Evolutionary conservation across 2,888 invertebrate genomes (phyloP).

Genomic region (Halocaridina rubra): DNA sequence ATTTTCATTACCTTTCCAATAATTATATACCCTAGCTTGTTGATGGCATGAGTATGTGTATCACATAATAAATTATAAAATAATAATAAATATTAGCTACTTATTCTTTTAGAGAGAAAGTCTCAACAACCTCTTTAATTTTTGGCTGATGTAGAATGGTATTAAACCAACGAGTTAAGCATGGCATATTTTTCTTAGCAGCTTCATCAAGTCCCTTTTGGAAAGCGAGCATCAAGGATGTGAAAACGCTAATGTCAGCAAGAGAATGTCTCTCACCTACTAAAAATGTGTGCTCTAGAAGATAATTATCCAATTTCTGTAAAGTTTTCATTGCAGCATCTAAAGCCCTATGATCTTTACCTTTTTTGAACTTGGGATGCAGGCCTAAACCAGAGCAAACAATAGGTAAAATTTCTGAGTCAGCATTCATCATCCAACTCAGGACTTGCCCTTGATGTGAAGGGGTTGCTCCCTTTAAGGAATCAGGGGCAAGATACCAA

Average conservation of each 20-base stretch:
- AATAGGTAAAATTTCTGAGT: slow-evolving; percentile 68
- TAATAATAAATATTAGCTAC: too few species aligned
- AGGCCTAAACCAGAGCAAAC: slow-evolving; percentile 66
- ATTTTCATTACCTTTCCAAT: too few species aligned
- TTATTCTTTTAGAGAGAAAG: slow-evolving; percentile 15
- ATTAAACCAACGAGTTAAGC: slow-evolving; percentile 70
- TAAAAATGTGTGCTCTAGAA: slow-evolving; percentile 69
- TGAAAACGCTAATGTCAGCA: slow-evolving; percentile 69
- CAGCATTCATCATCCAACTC: slow-evolving; percentile 69
- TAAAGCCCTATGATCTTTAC: slow-evolving; percentile 64
- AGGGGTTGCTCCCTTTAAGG: slow-evolving; percentile 57
- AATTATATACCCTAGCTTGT: too few species aligned
- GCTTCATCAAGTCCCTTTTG: slow-evolving; percentile 66
- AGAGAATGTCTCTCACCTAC: slow-evolving; percentile 69
- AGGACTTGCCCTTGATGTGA: slow-evolving; percentile 68
- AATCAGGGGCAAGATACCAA: slow-evolving; percentile 16
- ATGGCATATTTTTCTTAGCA: slow-evolving; percentile 66
- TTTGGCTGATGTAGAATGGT: slow-evolving; percentile 69
- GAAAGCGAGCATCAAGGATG: slow-evolving; percentile 68
- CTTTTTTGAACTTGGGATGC: slow-evolving; percentile 57
- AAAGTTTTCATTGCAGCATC: slow-evolving; percentile 66
- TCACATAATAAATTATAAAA: too few species aligned
- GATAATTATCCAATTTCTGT: slow-evolving; percentile 66
- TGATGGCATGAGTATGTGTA: too few species aligned
- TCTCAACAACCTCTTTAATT: slow-evolving; percentile 66